phyloP scores from a whole-genome alignment of 1,140 invertebrate species.

The Coboldia fuscipes region DNA sequence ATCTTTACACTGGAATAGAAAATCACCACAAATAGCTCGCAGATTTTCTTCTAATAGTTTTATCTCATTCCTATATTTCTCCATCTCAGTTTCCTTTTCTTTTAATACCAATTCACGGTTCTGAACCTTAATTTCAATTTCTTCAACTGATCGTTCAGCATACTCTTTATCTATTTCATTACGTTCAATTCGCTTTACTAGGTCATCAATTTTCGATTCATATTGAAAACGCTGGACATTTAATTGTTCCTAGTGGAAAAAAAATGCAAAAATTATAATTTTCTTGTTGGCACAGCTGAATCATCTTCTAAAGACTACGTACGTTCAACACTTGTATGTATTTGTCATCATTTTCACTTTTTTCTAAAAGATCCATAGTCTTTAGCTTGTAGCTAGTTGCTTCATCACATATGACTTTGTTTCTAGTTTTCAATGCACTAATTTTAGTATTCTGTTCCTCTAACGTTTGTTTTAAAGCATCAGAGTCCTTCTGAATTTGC shows the following conservation, averaged over 20 bases:
- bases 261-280: no score
- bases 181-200: constrained; percentile 27
- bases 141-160: constrained; percentile 8
- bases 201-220: constrained; percentile 19
- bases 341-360: constrained; percentile 11
- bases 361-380: constrained; percentile 11
- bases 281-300: no score
- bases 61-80: constrained; percentile 7
- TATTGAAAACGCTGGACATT: constrained; percentile 11
- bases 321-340: constrained; percentile 9
- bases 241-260: constrained; percentile 14
- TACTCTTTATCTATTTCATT: constrained; percentile 10
- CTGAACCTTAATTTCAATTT: constrained; percentile 11
- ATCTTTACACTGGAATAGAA: constrained; percentile 17
- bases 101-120: constrained; percentile 8
- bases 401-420: constrained; percentile 17
- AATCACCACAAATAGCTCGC: constrained; percentile 14
- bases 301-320: no score
- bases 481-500: constrained; percentile 25
- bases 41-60: constrained; percentile 14
- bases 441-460: constrained; percentile 16
- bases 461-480: constrained; percentile 21
- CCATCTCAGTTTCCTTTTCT: constrained; percentile 8
- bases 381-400: constrained; percentile 11
- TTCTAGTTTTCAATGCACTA: constrained; percentile 15